These are phyloP conservation scores for Nomada goodeniana DNA, from an alignment of 2,888 invertebrate species.

Conservation along the genomic window DNA sequence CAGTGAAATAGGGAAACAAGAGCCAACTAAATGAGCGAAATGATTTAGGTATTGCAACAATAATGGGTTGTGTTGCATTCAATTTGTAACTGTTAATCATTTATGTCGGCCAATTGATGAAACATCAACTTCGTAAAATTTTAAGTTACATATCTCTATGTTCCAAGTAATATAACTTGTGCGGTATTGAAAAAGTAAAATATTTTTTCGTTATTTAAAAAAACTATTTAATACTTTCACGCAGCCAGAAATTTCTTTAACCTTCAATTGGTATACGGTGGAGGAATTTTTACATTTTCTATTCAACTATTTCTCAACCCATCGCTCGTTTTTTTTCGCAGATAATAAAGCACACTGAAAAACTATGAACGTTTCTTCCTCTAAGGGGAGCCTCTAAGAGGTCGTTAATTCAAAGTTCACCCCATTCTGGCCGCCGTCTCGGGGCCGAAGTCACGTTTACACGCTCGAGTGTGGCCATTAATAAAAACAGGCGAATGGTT, in stretches of 20 bases:
- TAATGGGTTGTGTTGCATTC: too few relatives aligned
- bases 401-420: constrained; percentile 56
- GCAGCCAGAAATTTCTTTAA: neutral
- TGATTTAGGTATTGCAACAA: too few relatives aligned
- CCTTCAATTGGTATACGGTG: neutral
- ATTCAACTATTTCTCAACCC: neutral
- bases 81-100: too few relatives aligned
- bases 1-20: too few relatives aligned
- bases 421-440: constrained; percentile 43
- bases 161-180: too few relatives aligned
- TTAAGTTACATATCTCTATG: too few relatives aligned
- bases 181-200: neutral
- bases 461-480: constrained; percentile 55
- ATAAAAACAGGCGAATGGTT: constrained; percentile 60
- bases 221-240: neutral
- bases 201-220: neutral
- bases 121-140: too few relatives aligned
- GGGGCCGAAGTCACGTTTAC: constrained; percentile 57
- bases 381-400: constrained; percentile 24
- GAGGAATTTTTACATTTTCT: neutral
- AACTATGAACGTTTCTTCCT: constrained; percentile 12
- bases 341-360: constrained; percentile 21
- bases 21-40: too few relatives aligned
- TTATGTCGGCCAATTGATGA: too few relatives aligned
- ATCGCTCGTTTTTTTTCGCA: neutral